Percentiles rank a stretch among this genome's conserved stretches.
Evolutionary conservation across 2,797 vertebrate genomes (phyloP).

Genomic region (Acanthurus leucopareius): DNA sequence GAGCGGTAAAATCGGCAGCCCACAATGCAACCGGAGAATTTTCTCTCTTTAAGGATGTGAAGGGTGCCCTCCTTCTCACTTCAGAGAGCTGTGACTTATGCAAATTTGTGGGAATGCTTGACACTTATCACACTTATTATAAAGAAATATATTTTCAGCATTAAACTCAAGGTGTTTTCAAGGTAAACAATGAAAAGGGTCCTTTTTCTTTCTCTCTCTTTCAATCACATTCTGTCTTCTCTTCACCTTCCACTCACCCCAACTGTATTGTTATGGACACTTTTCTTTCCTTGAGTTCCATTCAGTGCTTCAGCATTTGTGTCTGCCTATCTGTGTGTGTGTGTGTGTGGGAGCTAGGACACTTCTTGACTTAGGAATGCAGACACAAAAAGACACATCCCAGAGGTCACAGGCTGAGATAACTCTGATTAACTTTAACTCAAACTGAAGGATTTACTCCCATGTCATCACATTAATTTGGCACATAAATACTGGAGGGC

Average conservation of each 20-base stretch:
- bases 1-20: conserved; percentile 51
- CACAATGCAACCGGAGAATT: conserved; percentile 51
- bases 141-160: conserved; percentile 61
- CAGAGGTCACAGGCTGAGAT: conserved; percentile 29
- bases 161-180: conserved; percentile 76
- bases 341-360: not conserved
- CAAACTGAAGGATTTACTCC: conserved; percentile 66
- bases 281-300: conserved; percentile 50
- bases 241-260: conserved; percentile 45
- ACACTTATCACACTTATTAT: conserved; percentile 61
- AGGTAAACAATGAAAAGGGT: conserved; percentile 66
- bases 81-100: conserved; percentile 60
- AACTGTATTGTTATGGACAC: conserved; percentile 33
- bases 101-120: conserved; percentile 59
- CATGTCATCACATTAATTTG: conserved; percentile 66
- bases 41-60: conserved; percentile 65
- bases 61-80: conserved; percentile 56
- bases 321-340: conserved; percentile 22
- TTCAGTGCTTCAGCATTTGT: conserved; percentile 40
- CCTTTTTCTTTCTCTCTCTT: conserved; percentile 32
- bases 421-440: conserved; percentile 65
- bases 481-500: conserved; percentile 53
- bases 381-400: conserved; percentile 49
- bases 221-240: conserved; percentile 46
- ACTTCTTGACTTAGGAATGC: conserved; percentile 17